Percentiles rank a stretch among this genome's conserved stretches.
Evolutionary conservation across 37 sponge, comb jelly and placozoan species (phyloP).

Genomic region (Beroe ovata): DNA sequence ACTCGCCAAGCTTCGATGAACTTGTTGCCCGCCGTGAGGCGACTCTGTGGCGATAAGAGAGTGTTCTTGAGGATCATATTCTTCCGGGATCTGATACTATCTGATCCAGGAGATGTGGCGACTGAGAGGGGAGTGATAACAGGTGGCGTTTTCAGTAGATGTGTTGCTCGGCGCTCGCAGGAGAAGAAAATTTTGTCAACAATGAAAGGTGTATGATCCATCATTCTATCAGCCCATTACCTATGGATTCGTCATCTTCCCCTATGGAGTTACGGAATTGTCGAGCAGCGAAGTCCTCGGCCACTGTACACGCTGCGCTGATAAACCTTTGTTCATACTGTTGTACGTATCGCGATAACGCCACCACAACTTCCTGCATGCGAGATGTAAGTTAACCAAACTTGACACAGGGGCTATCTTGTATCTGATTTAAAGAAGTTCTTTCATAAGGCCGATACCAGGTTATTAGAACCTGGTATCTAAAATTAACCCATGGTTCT

Average conservation of each 20-base stretch:
- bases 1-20: constrained; percentile 36
- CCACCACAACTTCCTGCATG: constrained; percentile 82
- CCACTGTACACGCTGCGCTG: constrained; percentile 47
- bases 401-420: no score
- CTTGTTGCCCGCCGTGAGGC: constrained; percentile 40
- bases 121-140: background rate
- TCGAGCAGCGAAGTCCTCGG: constrained; percentile 28
- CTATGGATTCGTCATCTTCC: constrained; percentile 39
- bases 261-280: background rate
- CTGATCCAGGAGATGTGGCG: background rate
- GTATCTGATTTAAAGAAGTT: no score
- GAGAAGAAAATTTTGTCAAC: no score
- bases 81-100: background rate
- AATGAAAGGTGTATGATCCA: no score
- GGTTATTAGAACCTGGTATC: no score
- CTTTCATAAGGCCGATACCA: no score
- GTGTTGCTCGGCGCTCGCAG: no score
- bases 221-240: background rate
- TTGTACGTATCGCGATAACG: constrained; percentile 76
- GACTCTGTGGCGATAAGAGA: constrained; percentile 14
- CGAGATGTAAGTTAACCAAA: no score
- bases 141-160: no score
- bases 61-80: background rate
- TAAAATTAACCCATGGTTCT: no score
- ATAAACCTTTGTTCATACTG: constrained; percentile 81